These are phyloP conservation scores for Bagarius yarrelli DNA, from an alignment of 2,113 vertebrate species.

Conservation along the genomic window DNA sequence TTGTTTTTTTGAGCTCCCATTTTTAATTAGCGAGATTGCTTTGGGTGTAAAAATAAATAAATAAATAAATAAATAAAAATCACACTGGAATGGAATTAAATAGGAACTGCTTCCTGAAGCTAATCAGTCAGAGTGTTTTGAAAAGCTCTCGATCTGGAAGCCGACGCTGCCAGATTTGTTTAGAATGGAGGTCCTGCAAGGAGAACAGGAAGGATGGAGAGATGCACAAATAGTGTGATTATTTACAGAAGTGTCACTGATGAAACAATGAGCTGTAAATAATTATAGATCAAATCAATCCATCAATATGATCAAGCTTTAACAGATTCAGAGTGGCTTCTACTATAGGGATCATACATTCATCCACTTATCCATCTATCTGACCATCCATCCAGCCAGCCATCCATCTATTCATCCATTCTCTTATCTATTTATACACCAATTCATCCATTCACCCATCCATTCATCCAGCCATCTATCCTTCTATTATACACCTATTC, in stretches of 20 bases:
- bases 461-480: too few species aligned
- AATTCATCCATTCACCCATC: too few species aligned
- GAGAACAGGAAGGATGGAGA: neutral
- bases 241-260: neutral
- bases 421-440: too few species aligned
- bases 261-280: neutral
- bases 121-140: slow-evolving; percentile 42
- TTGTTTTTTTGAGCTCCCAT: neutral
- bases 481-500: too few species aligned
- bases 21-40: slow-evolving; percentile 46
- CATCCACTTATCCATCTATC: too few species aligned
- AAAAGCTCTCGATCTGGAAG: slow-evolving; percentile 22
- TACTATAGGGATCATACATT: neutral
- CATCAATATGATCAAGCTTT: neutral
- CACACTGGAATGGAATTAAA: slow-evolving; percentile 21
- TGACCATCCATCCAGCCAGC: too few species aligned
- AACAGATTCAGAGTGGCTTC: neutral
- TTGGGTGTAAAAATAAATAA: slow-evolving; percentile 7
- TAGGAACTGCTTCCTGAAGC: slow-evolving; percentile 32
- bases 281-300: neutral
- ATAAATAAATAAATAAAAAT: neutral
- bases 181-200: neutral
- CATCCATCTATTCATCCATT: too few species aligned
- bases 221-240: neutral
- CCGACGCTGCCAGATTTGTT: slow-evolving; percentile 25